Base-by-base conservation (phyloP, 2,888 invertebrate genomes). In the Sylvicola cinctus region DNA sequence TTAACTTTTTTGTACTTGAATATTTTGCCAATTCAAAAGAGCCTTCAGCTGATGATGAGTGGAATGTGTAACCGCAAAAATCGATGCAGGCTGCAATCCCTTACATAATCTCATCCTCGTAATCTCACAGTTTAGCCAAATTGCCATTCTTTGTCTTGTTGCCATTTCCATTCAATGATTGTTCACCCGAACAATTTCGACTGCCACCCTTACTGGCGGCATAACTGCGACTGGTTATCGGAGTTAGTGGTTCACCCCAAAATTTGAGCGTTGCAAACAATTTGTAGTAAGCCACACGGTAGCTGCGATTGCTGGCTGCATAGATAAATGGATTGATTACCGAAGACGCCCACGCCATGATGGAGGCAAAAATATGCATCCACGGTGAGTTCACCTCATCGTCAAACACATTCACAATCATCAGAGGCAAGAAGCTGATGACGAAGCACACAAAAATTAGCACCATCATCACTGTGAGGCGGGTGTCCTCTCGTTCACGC, bases 321-420 rank as follows among this genome's bases (percentile, higher is more conserved):
- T 90, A 90, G 42, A 88, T 84, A 40, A 88, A 66, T 0, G 88
- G 88, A 58, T 90, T 90, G 43, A 87, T 67, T 33, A 87, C 85
- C 38, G 84, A 78, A 0, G 87, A 85, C 0, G 83, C 79, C 84
- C 88, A 90, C 1, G 87, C 84, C 41, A 85, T 62, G 34, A 87
- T 71, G 0, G 85, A 85, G 1, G 84, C 80, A 36, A 84, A 62
- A 39, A 87, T 74, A 50, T 88, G 85, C 1, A 84, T 55, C 56
- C 71, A 68, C 3, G 87, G 84, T 45, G 66, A 69, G 15, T 60
- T 60, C 31, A 74, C 72, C 40, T 74, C 66, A 49, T 85, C 84
- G 51, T 84, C 84, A 11, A 81, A 69, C 4, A 88, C 84, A 56
- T 88, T 88, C 51, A 77, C 80, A 43, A 88, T 61, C 77, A 85